A percentile compares a stretch with the other conserved stretches of the same genome.
phyloP scores from a whole-genome alignment of 2,113 vertebrate species.

The Heterocephalus glaber region DNA sequence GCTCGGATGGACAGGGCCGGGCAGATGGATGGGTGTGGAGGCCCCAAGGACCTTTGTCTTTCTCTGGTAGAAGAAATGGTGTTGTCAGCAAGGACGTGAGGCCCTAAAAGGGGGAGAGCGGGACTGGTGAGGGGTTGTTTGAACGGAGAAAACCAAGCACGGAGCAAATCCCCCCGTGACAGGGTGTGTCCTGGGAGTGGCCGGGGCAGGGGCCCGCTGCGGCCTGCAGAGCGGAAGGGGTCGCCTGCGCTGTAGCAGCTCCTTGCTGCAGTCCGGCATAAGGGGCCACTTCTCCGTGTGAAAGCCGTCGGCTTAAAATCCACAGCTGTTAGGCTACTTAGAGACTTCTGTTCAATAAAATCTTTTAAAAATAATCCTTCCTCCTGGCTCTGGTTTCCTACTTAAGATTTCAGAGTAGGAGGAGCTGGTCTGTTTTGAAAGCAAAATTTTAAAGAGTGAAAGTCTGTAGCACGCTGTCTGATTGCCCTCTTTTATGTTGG shows the following conservation, averaged over 20 bases:
- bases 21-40: background rate
- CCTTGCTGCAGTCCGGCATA: background rate
- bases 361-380: background rate
- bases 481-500: background rate
- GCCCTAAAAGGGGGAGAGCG: background rate
- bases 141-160: background rate
- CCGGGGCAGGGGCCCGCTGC: background rate
- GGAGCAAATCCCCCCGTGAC: background rate
- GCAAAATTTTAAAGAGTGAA: background rate
- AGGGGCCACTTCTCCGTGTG: background rate
- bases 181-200: background rate
- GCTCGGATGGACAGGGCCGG: background rate
- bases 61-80: background rate
- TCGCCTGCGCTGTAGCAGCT: background rate
- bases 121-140: background rate
- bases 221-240: background rate
- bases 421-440: background rate
- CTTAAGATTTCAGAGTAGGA: background rate
- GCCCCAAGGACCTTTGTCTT: background rate
- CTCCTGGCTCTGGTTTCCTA: background rate
- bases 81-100: background rate
- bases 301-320: background rate
- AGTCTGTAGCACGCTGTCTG: background rate
- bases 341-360: conserved; percentile 18
- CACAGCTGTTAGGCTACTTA: background rate